Percentiles rank a stretch among this genome's conserved stretches.
phyloP scores from a whole-genome alignment of 2,113 vertebrate species.

The Boleophthalmus pectinirostris region DNA sequence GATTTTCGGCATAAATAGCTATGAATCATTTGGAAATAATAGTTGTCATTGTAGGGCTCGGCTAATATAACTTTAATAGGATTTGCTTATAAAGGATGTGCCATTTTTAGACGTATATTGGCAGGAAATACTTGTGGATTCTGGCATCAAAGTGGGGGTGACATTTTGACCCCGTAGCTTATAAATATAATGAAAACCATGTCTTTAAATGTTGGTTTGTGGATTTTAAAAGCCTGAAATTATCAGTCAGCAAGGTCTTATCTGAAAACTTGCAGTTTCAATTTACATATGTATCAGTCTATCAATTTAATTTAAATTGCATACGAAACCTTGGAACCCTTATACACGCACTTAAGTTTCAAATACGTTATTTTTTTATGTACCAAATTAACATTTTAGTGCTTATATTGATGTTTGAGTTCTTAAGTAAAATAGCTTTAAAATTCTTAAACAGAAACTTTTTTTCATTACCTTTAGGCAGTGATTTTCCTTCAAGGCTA shows the following conservation, averaged over 20 bases:
- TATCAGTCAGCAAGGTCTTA: not conserved
- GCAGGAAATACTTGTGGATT: constrained; percentile 9
- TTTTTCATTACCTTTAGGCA: not conserved
- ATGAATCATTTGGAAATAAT: constrained; percentile 3
- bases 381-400: not conserved
- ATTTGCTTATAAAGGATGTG: not conserved
- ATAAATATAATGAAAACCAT: not conserved
- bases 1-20: constrained; percentile 18
- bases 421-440: not conserved
- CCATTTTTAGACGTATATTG: not conserved
- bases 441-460: not conserved
- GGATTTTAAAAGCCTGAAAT: not conserved
- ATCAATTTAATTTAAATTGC: not conserved
- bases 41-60: not conserved
- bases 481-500: not conserved
- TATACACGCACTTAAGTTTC: not conserved
- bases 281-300: not conserved
- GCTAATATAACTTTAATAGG: constrained; percentile 2
- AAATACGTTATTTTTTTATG: not conserved
- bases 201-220: not conserved
- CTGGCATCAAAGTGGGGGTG: not conserved
- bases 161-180: not conserved
- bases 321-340: not conserved
- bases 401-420: not conserved
- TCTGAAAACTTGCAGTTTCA: not conserved